Percentiles rank a stretch among this genome's conserved stretches.
Evolutionary conservation across 2,888 invertebrate genomes (phyloP).

Genomic region (Agrotis ipsilon): DNA sequence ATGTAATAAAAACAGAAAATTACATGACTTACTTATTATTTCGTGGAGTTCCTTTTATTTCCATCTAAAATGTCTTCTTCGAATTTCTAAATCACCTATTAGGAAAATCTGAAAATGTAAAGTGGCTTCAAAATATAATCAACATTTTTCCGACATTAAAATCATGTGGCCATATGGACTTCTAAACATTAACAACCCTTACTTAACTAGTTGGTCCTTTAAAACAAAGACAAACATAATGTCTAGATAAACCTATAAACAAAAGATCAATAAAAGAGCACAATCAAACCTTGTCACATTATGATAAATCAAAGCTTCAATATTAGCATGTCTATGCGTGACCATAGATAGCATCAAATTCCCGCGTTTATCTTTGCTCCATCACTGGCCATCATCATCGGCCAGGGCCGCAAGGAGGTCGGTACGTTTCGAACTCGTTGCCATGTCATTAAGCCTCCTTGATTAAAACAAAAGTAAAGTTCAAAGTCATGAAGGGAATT

Average conservation of each 20-base stretch:
- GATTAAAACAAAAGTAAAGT: conserved; percentile 39
- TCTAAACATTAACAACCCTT: no score
- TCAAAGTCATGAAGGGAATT: conserved; percentile 26
- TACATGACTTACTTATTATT: no score
- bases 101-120: no score
- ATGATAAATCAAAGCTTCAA: conserved; percentile 37
- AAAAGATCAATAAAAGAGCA: conserved; percentile 16
- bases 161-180: no score
- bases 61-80: no score
- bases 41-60: no score
- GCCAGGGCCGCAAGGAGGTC: conserved; percentile 32
- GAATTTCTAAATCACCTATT: no score
- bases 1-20: no score
- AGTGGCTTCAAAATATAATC: no score
- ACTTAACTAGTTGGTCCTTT: no score
- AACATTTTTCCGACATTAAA: no score
- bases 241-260: neutral
- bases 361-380: conserved; percentile 33
- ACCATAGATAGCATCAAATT: conserved; percentile 50
- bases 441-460: conserved; percentile 34
- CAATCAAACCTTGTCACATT: conserved; percentile 26
- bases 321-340: conserved; percentile 47
- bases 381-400: conserved; percentile 47
- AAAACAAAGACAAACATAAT: neutral
- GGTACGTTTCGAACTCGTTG: conserved; percentile 17